Conservation (phyloP, 2,888 invertebrate genomes). For the Oegoconia quadripuncta region DNA sequence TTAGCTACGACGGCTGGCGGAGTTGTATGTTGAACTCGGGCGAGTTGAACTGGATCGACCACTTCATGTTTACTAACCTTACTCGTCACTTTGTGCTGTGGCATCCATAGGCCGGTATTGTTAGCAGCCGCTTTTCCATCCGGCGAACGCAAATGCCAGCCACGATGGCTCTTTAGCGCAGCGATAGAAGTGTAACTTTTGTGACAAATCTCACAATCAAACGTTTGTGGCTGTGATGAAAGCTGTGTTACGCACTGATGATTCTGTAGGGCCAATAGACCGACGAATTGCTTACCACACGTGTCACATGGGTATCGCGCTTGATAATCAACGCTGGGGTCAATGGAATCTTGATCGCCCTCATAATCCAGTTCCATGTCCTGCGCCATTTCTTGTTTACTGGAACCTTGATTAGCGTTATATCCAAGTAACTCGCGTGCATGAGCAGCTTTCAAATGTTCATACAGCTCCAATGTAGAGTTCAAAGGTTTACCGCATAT, state of each 20-base stretch:
- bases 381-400: conserved; percentile 51
- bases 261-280: conserved; percentile 70
- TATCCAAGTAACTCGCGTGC: conserved; percentile 71
- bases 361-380: conserved; percentile 60
- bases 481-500: conserved; percentile 82
- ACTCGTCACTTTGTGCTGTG: conserved; percentile 72
- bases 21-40: conserved; percentile 44
- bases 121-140: conserved; percentile 75
- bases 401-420: conserved; percentile 63
- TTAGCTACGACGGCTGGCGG: conserved; percentile 45
- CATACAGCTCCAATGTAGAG: conserved; percentile 81
- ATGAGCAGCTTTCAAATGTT: conserved; percentile 81
- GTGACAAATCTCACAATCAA: conserved; percentile 82
- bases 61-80: conserved; percentile 75
- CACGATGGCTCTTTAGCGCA: conserved; percentile 82
- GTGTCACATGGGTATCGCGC: conserved; percentile 76
- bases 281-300: conserved; percentile 78
- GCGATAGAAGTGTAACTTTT: conserved; percentile 82
- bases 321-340: conserved; percentile 65
- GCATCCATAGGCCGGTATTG: conserved; percentile 75
- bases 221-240: conserved; percentile 58
- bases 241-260: conserved; percentile 74
- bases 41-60: conserved; percentile 50
- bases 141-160: conserved; percentile 82
- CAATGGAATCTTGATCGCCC: conserved; percentile 52